A percentile compares a stretch with the other conserved stretches of the same genome.
These are phyloP conservation scores for Asteroscopus sphinx DNA, from an alignment of 2,888 invertebrate genomes.

Conservation along the genomic window DNA sequence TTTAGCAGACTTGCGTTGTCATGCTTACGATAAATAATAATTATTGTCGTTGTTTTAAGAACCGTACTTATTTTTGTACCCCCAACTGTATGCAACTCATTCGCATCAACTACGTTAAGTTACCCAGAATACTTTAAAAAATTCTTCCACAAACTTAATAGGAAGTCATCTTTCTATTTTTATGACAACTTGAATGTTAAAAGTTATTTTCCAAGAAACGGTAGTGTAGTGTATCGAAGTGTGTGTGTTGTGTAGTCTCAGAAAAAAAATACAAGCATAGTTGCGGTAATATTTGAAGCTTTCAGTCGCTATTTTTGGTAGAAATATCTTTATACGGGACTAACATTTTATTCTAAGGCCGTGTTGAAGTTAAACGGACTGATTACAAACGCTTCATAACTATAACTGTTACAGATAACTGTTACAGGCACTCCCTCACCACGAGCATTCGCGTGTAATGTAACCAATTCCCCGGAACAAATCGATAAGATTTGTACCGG, in stretches of 20 bases:
- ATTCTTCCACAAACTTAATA: constrained; percentile 43
- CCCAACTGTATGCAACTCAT: constrained; percentile 26
- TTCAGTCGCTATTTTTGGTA: not conserved
- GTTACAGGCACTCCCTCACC: too few species aligned
- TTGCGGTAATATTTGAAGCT: not conserved
- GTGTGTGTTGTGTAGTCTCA: constrained; percentile 9
- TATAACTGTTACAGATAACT: too few species aligned
- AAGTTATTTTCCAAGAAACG: constrained; percentile 38
- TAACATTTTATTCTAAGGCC: too few species aligned
- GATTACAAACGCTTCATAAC: too few species aligned
- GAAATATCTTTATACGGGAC: too few species aligned
- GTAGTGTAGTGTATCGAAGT: constrained; percentile 18
- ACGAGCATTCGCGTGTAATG: too few species aligned
- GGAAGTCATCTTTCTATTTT: constrained; percentile 49
- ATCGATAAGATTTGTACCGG: too few species aligned
- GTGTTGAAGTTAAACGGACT: too few species aligned
- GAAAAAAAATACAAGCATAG: not conserved
- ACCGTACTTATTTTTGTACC: constrained; percentile 36
- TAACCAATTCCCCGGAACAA: too few species aligned
- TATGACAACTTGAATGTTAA: constrained; percentile 49
- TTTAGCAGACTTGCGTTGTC: constrained; percentile 8
- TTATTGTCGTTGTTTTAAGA: constrained; percentile 22
- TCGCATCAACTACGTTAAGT: constrained; percentile 28
- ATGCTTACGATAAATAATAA: constrained; percentile 35
- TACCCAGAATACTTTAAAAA: constrained; percentile 34